Percentiles rank a stretch among this genome's conserved stretches.
Conservation (phyloP, 1,140 invertebrate genomes). For the Ylistrum balloti region DNA sequence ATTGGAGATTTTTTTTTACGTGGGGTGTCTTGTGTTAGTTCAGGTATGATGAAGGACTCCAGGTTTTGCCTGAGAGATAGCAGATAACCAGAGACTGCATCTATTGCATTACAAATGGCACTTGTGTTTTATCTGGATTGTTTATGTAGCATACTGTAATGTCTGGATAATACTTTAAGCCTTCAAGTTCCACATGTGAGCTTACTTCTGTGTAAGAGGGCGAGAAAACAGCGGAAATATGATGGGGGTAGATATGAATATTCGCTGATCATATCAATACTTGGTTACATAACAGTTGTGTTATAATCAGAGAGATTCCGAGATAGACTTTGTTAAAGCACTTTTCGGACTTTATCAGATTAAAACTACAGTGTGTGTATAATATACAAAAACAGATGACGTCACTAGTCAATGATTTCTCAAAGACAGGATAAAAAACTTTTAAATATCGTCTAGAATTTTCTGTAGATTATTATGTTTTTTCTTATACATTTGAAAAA, state of each 20-base stretch:
- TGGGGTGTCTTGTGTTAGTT: not conserved
- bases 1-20: not conserved
- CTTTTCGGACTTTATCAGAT: not conserved
- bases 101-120: constrained; percentile 13
- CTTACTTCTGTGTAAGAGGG: not conserved
- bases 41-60: not conserved
- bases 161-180: not conserved
- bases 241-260: not conserved
- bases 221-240: not conserved
- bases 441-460: too few species aligned
- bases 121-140: not conserved
- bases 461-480: too few species aligned
- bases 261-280: not conserved
- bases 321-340: constrained; percentile 2
- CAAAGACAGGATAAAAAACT: not conserved
- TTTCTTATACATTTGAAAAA: too few species aligned
- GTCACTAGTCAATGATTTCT: constrained; percentile 9
- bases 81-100: not conserved
- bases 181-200: not conserved
- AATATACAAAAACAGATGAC: not conserved
- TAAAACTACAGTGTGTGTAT: not conserved
- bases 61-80: constrained; percentile 21
- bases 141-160: not conserved
- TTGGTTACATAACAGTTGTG: constrained; percentile 29
- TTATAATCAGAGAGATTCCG: constrained; percentile 7